Evolutionary conservation across 2,888 invertebrate species (phyloP).

Genomic region (Tryphoninae sp.): DNA sequence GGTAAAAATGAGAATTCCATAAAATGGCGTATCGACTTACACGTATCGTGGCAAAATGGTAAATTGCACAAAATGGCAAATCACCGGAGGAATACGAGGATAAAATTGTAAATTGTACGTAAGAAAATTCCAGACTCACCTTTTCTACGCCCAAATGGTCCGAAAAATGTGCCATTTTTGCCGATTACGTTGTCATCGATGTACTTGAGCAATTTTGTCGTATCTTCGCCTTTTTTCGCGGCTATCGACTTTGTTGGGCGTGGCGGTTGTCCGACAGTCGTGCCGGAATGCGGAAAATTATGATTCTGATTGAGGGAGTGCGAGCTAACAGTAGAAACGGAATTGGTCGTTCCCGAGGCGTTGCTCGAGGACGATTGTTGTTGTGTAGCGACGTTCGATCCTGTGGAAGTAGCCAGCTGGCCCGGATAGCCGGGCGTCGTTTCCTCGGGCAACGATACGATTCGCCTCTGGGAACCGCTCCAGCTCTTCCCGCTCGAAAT

Average conservation of each 20-base stretch:
- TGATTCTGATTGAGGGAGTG: slow-evolving; percentile 23
- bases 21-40: too few relatives aligned
- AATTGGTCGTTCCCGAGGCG: slow-evolving; percentile 22
- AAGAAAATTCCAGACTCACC: slow-evolving; percentile 82
- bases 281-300: slow-evolving; percentile 31
- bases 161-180: slow-evolving; percentile 90
- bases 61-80: too few relatives aligned
- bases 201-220: slow-evolving; percentile 88
- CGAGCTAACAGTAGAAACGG: neutral
- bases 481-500: slow-evolving; percentile 78
- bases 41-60: too few relatives aligned
- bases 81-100: too few relatives aligned
- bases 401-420: slow-evolving; percentile 53
- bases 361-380: slow-evolving; percentile 37
- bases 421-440: slow-evolving; percentile 60
- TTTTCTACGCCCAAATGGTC: slow-evolving; percentile 92
- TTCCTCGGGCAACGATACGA: slow-evolving; percentile 78
- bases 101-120: neutral
- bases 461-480: slow-evolving; percentile 78
- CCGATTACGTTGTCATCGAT: slow-evolving; percentile 92
- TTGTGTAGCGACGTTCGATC: slow-evolving; percentile 40
- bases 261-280: slow-evolving; percentile 76
- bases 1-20: too few relatives aligned
- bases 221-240: slow-evolving; percentile 85
- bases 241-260: slow-evolving; percentile 77